These are phyloP conservation scores for Plecotus auritus DNA, from an alignment of 2,113 vertebrate species.

Conservation along the genomic window DNA sequence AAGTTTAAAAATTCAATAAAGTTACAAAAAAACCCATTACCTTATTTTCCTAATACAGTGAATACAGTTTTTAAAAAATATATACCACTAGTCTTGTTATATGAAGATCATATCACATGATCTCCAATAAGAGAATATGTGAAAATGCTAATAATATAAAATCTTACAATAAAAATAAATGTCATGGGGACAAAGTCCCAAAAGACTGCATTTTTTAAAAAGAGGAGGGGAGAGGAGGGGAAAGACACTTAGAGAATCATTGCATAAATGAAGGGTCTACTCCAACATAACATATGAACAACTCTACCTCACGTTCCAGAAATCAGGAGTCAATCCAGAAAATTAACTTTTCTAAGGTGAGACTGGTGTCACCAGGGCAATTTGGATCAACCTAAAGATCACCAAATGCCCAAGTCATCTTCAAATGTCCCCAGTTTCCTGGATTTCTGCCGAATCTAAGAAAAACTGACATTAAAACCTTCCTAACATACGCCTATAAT, in stretches of 20 bases:
- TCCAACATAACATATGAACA: neutral
- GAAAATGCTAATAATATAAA: neutral
- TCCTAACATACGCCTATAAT: neutral
- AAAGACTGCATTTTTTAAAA: neutral
- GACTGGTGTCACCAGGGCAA: neutral
- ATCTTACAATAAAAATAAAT: constrained; percentile 9
- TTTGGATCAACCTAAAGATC: neutral
- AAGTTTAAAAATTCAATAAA: neutral
- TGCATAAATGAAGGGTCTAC: neutral
- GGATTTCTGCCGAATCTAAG: neutral
- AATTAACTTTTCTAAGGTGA: neutral
- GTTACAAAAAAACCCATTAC: neutral
- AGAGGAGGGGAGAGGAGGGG: no score
- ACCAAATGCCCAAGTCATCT: neutral
- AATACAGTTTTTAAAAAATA: neutral
- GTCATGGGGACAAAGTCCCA: neutral
- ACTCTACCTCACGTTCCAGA: neutral
- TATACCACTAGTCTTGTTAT: neutral
- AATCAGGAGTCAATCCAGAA: neutral
- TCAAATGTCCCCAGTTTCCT: neutral
- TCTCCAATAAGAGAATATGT: neutral
- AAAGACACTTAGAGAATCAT: neutral
- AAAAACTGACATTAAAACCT: neutral
- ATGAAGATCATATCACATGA: neutral
- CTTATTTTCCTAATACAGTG: neutral